These are phyloP conservation scores for Prionailurus bengalensis DNA, from an alignment of 2,113 vertebrate genomes.

Conservation along the genomic window DNA sequence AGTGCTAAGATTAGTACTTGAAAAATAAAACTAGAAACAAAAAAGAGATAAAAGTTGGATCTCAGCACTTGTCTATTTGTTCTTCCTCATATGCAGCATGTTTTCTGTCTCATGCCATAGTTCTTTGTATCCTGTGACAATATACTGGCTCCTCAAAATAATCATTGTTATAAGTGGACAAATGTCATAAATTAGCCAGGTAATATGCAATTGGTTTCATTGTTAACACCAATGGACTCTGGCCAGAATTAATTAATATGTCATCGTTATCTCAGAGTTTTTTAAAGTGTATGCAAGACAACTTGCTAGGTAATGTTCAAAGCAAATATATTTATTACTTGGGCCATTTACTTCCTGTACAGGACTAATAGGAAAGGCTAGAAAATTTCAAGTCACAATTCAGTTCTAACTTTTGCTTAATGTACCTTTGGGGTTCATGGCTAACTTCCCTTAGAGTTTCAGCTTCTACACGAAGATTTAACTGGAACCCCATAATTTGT, in stretches of 20 bases:
- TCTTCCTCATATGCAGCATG: neutral
- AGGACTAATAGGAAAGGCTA: neutral
- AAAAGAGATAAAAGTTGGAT: neutral
- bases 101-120: neutral
- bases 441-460: conserved; percentile 19
- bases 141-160: neutral
- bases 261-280: neutral
- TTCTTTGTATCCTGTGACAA: neutral
- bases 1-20: conserved; percentile 8
- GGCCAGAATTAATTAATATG: neutral
- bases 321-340: neutral
- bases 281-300: neutral
- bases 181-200: neutral
- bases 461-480: neutral
- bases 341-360: neutral
- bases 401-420: conserved; percentile 15
- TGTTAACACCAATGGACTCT: neutral
- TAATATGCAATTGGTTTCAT: neutral
- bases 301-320: neutral
- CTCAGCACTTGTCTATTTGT: neutral
- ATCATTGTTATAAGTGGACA: neutral
- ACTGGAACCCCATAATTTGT: neutral
- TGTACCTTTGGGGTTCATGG: neutral
- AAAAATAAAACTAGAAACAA: conserved; percentile 39
- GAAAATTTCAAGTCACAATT: conserved; percentile 33